These are phyloP conservation scores for Heliconius congener DNA, from an alignment of 1,140 invertebrate species.

Conservation along the genomic window DNA sequence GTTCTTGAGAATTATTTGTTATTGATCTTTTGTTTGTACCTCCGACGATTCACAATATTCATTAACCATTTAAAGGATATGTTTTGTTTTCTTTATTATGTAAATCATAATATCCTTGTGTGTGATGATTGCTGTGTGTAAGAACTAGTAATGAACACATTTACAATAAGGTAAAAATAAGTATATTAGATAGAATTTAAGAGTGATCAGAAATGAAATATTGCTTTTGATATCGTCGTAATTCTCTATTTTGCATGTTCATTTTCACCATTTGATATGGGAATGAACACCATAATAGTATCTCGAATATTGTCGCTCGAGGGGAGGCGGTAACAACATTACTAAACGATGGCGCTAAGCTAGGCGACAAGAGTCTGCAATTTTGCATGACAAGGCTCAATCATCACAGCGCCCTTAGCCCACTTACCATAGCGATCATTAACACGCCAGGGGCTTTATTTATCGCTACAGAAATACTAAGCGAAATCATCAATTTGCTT, in stretches of 20 bases:
- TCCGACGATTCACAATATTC: constrained; percentile 42
- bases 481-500: constrained; percentile 37
- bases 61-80: constrained; percentile 54
- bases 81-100: constrained; percentile 37
- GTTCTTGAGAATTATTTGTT: constrained; percentile 62
- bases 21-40: constrained; percentile 54
- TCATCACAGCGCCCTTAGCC: constrained; percentile 28
- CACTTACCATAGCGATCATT: constrained; percentile 17
- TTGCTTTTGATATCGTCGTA: neutral
- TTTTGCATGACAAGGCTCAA: constrained; percentile 59
- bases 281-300: constrained; percentile 14
- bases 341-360: constrained; percentile 9
- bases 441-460: constrained; percentile 24
- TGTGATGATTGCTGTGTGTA: no score
- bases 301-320: constrained; percentile 12
- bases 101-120: constrained; percentile 12
- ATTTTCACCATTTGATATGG: constrained; percentile 16
- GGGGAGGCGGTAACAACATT: constrained; percentile 27
- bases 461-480: constrained; percentile 25
- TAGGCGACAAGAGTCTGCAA: constrained; percentile 29
- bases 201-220: neutral
- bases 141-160: neutral
- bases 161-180: neutral
- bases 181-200: constrained; percentile 1
- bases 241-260: constrained; percentile 17